Base-by-base conservation (phyloP, 1,140 invertebrate genomes). In the Tyrophagus putrescentiae region DNA sequence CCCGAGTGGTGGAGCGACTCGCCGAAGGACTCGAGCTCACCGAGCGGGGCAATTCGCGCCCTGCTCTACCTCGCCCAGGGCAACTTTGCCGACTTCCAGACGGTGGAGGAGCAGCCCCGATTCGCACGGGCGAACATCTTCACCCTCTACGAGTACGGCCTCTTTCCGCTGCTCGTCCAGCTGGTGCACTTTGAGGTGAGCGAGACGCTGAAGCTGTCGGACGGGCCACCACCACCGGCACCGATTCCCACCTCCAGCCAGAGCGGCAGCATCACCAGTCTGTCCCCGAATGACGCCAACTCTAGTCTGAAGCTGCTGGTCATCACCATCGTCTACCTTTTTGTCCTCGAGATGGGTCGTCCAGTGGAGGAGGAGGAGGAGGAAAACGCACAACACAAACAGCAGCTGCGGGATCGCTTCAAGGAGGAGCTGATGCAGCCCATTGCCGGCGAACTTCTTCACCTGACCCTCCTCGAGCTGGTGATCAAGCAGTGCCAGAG, bases 111-210 rank as follows among this genome's bases (percentile, higher is more conserved):
- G 23, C 65, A 66, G 41, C 34, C 61, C 13, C 41, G 54, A 18
- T 18, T 52, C 25, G 48, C 64, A 7, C 29, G 62, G 59, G 75
- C 78, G 64, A 96, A 97, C 76, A 82, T 90, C 2, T 83, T 92
- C 71, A 75, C 88, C 31, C 75, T 97, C 0, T 91, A 93, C 70
- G 80, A 89, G 66, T 80, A 83, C 73, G 92, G 91, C 23, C 79
- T 88, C 34, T 95, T 94, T 74, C 73, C 79, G 59, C 82, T 85
- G 1, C 89, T 96, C 72, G 80, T 93, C 31, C 88, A 96, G 71
- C 76, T 97, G 50, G 75, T 98, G 53, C 87, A 90, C 69, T 84
- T 95, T 73, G 92, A 97, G 79, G 89, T 93, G 53, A 90, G 95
- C 77, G 85, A 77, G 72, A 79, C 68, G 34, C 18, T 62, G 32